phyloP scores from a whole-genome alignment of 2,113 vertebrate genomes.

The Amphiprion percula region DNA sequence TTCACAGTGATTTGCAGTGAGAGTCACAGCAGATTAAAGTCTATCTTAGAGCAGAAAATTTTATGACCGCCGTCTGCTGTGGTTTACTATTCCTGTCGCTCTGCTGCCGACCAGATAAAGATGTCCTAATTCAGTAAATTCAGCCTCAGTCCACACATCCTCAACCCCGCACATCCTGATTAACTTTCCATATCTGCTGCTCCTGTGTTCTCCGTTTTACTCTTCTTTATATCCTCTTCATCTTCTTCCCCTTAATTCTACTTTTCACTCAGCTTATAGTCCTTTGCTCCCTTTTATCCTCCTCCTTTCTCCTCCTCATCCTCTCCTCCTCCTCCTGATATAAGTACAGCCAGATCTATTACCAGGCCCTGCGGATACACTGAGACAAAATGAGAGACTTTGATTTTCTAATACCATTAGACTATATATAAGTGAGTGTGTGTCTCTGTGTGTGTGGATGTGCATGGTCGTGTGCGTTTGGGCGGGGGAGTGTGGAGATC shows the following conservation, averaged over 20 bases:
- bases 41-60: slow-evolving; percentile 34
- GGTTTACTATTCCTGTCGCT: slow-evolving; percentile 55
- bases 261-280: slow-evolving; percentile 25
- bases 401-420: slow-evolving; percentile 97
- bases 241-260: slow-evolving; percentile 45
- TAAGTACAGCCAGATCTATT: slow-evolving; percentile 79
- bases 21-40: slow-evolving; percentile 47
- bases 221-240: slow-evolving; percentile 51
- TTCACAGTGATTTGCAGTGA: slow-evolving; percentile 15
- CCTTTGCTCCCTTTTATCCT: slow-evolving; percentile 44
- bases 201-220: slow-evolving; percentile 46
- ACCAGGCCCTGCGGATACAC: slow-evolving; percentile 84
- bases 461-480: slow-evolving; percentile 37
- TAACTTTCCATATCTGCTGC: slow-evolving; percentile 60
- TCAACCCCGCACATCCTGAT: slow-evolving; percentile 59
- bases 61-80: slow-evolving; percentile 32
- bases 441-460: slow-evolving; percentile 8
- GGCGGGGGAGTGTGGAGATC: slow-evolving; percentile 63
- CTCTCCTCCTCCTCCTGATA: slow-evolving; percentile 61
- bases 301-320: slow-evolving; percentile 22
- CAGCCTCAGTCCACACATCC: slow-evolving; percentile 39
- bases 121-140: slow-evolving; percentile 58
- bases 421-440: slow-evolving; percentile 63
- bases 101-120: slow-evolving; percentile 60
- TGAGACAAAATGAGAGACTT: slow-evolving; percentile 90